Evolutionary conservation across 1,140 invertebrate species (phyloP).

Genomic region (Heliconius congener): DNA sequence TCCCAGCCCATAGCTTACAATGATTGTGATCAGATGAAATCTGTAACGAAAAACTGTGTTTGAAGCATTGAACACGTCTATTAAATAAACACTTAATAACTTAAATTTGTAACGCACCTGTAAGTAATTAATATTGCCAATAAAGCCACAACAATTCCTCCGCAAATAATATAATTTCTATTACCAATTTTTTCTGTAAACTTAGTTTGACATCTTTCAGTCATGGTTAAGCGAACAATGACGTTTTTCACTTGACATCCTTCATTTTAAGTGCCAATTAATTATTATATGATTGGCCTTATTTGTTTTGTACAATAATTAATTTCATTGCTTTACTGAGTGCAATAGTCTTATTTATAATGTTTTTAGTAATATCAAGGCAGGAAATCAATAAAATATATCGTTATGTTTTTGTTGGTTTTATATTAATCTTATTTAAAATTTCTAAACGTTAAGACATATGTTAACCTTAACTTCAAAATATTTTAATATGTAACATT

Average conservation of each 20-base stretch:
- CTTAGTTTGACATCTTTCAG: conserved; percentile 78
- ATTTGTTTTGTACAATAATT: conserved; percentile 6
- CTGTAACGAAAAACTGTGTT: conserved; percentile 49
- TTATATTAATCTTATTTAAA: too few relatives aligned
- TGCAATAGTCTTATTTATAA: not conserved
- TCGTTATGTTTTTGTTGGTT: too few relatives aligned
- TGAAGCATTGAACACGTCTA: not conserved
- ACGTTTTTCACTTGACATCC: conserved; percentile 42
- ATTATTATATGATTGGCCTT: not conserved
- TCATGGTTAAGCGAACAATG: conserved; percentile 73
- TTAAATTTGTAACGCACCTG: conserved; percentile 48
- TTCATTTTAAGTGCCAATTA: conserved; percentile 23
- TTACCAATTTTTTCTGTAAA: conserved; percentile 72
- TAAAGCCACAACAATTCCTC: conserved; percentile 61
- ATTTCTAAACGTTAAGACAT: conserved; percentile 8
- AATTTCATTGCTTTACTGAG: not conserved
- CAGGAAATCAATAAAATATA: too few relatives aligned
- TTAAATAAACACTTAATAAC: not conserved
- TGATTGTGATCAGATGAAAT: conserved; percentile 73
- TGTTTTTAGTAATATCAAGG: too few relatives aligned
- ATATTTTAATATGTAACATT: not conserved
- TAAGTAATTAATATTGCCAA: conserved; percentile 69
- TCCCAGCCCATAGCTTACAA: conserved; percentile 73
- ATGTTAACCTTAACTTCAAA: conserved; percentile 15
- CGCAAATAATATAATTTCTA: conserved; percentile 74